Evolutionary conservation across 2,888 invertebrate species (phyloP).

Genomic region (Yponomeuta plumbellus): DNA sequence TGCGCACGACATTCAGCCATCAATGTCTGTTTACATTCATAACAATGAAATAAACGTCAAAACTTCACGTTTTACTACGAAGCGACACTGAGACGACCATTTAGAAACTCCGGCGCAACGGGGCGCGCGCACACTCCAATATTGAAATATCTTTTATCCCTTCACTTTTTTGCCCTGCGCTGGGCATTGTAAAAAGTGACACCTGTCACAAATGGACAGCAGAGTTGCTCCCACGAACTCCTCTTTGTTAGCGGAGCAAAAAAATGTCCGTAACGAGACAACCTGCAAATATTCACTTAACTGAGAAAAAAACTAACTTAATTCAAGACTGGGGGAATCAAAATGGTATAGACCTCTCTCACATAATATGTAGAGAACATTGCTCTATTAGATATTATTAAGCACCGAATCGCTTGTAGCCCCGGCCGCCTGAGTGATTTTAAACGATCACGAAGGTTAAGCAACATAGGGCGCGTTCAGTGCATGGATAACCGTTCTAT

Average conservation of each 20-base stretch:
- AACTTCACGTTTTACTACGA: constrained; percentile 28
- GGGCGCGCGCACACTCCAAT: constrained; percentile 47
- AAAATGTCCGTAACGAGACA: background rate
- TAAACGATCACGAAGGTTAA: no score
- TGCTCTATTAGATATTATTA: no score
- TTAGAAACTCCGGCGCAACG: constrained; percentile 38
- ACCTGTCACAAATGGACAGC: constrained; percentile 52
- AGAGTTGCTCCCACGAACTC: constrained; percentile 34
- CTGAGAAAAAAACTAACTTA: no score
- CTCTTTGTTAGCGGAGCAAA: constrained; percentile 11
- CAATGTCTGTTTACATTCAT: constrained; percentile 33
- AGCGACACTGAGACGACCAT: constrained; percentile 18
- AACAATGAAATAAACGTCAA: constrained; percentile 32
- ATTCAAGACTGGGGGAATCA: no score
- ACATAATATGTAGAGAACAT: no score
- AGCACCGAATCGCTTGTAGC: no score
- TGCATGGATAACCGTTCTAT: no score
- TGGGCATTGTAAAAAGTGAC: constrained; percentile 42
- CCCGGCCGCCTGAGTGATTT: no score
- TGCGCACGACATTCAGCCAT: background rate
- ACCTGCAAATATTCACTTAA: background rate
- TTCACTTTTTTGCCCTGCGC: constrained; percentile 33
- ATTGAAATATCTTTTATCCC: constrained; percentile 61
- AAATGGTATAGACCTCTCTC: no score
- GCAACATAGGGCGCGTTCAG: no score